Conservation (phyloP, 2,888 invertebrate species). For the Hypomecis punctinalis region DNA sequence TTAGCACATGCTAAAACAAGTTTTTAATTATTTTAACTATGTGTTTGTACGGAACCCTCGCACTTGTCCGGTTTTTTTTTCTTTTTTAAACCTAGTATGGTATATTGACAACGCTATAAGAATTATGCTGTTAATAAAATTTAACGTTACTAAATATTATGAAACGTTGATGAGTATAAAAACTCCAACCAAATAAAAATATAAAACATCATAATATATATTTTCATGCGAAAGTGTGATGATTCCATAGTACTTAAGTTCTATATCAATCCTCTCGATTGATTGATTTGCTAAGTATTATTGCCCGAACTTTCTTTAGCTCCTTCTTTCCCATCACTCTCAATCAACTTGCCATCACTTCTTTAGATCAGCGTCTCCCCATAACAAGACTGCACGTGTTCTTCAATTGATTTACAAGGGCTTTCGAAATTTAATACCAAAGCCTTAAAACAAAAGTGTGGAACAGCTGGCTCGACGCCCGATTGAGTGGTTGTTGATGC, state of each 20-base stretch:
- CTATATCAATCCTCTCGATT: background rate
- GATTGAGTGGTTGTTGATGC: constrained; percentile 66
- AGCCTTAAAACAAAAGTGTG: constrained; percentile 53
- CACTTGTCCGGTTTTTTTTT: no score
- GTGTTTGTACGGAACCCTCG: no score
- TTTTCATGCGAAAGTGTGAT: background rate
- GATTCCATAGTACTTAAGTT: background rate
- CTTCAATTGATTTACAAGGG: constrained; percentile 37
- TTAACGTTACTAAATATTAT: no score
- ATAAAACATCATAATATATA: background rate
- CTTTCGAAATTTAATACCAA: constrained; percentile 48
- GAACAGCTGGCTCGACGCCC: constrained; percentile 48
- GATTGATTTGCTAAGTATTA: background rate
- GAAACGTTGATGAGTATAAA: no score
- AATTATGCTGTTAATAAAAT: no score
- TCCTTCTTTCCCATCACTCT: constrained; percentile 3
- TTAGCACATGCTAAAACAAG: no score
- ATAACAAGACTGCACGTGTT: constrained; percentile 20
- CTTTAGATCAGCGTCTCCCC: constrained; percentile 1
- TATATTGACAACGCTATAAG: no score
- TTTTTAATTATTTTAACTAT: no score
- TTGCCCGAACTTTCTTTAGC: background rate
- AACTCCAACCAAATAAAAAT: no score
- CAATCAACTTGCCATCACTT: constrained; percentile 4
- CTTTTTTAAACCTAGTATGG: no score